These are phyloP conservation scores for Colletes latitarsis DNA, from an alignment of 1,140 invertebrate genomes.

Conservation along the genomic window DNA sequence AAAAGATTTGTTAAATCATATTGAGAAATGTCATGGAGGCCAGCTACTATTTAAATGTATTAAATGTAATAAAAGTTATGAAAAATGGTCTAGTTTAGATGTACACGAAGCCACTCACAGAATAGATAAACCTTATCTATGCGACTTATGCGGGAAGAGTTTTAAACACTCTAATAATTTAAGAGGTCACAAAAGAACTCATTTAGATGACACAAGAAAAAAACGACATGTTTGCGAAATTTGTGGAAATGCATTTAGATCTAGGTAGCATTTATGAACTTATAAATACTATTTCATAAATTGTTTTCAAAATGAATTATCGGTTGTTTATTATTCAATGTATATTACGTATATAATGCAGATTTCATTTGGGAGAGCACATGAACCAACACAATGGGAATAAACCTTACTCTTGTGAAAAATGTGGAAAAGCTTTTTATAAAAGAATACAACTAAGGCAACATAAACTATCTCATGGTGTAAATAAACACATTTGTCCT, in stretches of 20 bases:
- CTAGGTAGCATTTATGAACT: constrained; percentile 63
- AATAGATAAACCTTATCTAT: constrained; percentile 76
- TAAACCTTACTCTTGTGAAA: constrained; percentile 77
- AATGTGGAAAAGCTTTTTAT: constrained; percentile 79
- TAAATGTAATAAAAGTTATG: constrained; percentile 70
- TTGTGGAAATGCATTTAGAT: constrained; percentile 73
- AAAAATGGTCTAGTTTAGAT: constrained; percentile 73
- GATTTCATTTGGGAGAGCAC: constrained; percentile 77
- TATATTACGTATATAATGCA: constrained; percentile 48
- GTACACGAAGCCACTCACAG: constrained; percentile 75
- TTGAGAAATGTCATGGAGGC: constrained; percentile 65
- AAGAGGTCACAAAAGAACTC: constrained; percentile 75
- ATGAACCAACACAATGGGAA: constrained; percentile 76
- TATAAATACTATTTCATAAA: background rate
- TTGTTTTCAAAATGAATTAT: background rate
- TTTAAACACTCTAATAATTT: constrained; percentile 81
- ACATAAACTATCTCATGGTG: constrained; percentile 72
- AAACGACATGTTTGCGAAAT: constrained; percentile 72
- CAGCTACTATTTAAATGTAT: constrained; percentile 68
- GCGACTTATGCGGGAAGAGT: constrained; percentile 81
- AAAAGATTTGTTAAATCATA: constrained; percentile 71
- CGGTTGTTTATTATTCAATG: background rate
- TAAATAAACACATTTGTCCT: constrained; percentile 70
- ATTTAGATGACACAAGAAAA: constrained; percentile 71
- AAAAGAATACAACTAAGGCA: constrained; percentile 76